A percentile compares a stretch with the other conserved stretches of the same genome.
These are phyloP conservation scores for Lordiphosa clarofinis DNA, from an alignment of 1,140 invertebrate species.

Conservation along the genomic window DNA sequence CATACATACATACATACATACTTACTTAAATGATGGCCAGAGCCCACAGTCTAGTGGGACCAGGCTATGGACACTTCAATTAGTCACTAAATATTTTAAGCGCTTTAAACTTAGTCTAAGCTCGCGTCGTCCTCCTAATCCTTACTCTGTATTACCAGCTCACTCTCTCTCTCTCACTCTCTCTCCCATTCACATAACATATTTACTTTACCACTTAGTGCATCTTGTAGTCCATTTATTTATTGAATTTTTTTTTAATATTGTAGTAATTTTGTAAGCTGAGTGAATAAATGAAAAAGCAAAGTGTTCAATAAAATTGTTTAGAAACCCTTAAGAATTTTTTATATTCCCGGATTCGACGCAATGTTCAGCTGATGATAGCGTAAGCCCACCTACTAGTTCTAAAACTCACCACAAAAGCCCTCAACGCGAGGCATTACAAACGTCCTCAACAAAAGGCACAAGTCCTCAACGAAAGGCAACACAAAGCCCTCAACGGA, in stretches of 20 bases:
- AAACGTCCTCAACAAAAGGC: too few species aligned
- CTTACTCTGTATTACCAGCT: too few species aligned
- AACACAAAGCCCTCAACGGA: too few species aligned
- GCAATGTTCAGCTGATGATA: too few species aligned
- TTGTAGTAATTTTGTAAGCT: conserved; percentile 15
- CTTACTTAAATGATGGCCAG: not conserved
- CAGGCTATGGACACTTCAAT: conserved; percentile 48
- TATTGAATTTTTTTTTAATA: conserved; percentile 8
- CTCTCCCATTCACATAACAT: not conserved
- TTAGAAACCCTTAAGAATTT: too few species aligned
- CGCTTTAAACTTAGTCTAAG: conserved; percentile 71
- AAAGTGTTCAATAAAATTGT: conserved; percentile 3
- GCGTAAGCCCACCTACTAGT: too few species aligned
- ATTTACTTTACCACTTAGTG: conserved; percentile 11
- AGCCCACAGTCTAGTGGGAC: too few species aligned
- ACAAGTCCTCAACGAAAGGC: too few species aligned
- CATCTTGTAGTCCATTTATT: conserved; percentile 17
- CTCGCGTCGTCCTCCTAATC: not conserved
- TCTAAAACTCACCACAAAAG: too few species aligned
- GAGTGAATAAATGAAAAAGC: conserved; percentile 12
- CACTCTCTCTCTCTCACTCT: not conserved
- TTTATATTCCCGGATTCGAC: too few species aligned
- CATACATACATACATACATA: conserved; percentile 12
- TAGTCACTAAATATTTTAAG: conserved; percentile 79
- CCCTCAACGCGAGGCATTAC: too few species aligned